phyloP scores from a whole-genome alignment of 2,888 invertebrate species.

The Dryobotodes eremita region DNA sequence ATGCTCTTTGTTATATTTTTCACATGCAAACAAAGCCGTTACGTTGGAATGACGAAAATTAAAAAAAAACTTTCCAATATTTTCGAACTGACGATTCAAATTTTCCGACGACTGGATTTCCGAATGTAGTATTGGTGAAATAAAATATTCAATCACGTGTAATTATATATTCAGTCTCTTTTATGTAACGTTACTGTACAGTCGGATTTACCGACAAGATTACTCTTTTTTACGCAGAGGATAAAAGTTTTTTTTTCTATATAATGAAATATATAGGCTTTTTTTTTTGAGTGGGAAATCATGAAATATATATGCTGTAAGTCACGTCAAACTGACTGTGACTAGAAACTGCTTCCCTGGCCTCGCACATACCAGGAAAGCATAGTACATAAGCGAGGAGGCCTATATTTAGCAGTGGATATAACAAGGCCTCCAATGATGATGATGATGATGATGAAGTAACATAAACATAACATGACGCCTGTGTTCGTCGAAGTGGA shows the following conservation, averaged over 20 bases:
- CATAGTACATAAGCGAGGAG: neutral
- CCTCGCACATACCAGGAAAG: neutral
- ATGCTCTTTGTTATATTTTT: neutral
- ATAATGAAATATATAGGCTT: too few relatives aligned
- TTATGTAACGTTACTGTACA: constrained; percentile 1
- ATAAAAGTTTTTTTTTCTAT: neutral
- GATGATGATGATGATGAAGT: neutral
- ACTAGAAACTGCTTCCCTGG: neutral
- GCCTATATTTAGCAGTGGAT: neutral
- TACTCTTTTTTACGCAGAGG: neutral
- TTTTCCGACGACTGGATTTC: neutral
- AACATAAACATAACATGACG: neutral
- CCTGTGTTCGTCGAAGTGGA: neutral
- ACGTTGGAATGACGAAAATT: neutral
- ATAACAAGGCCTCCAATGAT: neutral
- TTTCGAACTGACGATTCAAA: constrained; percentile 17
- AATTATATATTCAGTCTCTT: constrained; percentile 40
- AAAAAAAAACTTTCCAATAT: neutral
- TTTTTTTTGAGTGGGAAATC: too few relatives aligned
- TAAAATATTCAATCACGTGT: constrained; percentile 42
- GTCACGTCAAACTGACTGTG: neutral
- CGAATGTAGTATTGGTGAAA: constrained; percentile 32
- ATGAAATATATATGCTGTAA: neutral
- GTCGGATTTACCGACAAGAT: constrained; percentile 14
- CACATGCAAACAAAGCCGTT: neutral